A percentile compares a stretch with the other conserved stretches of the same genome.
Conservation (phyloP, 2,888 invertebrate genomes). For the Eristalis intricaria region DNA sequence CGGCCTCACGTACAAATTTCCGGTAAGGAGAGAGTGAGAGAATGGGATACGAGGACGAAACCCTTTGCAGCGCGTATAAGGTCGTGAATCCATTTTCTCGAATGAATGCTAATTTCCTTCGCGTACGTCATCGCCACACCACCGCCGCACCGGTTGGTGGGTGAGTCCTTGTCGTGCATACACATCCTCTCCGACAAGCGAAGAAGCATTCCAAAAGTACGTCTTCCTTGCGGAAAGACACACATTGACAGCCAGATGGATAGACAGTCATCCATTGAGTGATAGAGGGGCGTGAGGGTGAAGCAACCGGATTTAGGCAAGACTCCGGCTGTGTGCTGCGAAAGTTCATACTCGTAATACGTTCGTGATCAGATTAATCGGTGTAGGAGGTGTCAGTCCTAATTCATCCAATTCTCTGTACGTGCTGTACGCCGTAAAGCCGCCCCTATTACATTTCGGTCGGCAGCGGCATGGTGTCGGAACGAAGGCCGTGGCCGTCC, state of each 20-base stretch:
- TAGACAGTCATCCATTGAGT: slow-evolving; percentile 10
- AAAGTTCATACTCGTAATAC: slow-evolving; percentile 51
- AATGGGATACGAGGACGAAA: background rate
- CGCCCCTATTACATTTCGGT: background rate
- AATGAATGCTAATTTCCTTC: slow-evolving; percentile 70
- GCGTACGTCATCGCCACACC: slow-evolving; percentile 51
- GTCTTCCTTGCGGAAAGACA: slow-evolving; percentile 48
- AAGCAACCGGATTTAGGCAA: slow-evolving; percentile 46
- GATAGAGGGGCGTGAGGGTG: background rate
- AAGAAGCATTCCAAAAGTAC: slow-evolving; percentile 44
- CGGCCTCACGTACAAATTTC: background rate
- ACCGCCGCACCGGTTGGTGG: background rate
- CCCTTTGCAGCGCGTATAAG: slow-evolving; percentile 27
- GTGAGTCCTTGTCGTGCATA: background rate
- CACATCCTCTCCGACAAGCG: slow-evolving; percentile 20
- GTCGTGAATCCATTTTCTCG: slow-evolving; percentile 59
- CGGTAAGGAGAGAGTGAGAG: background rate
- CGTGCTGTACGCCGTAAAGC: background rate
- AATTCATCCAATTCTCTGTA: slow-evolving; percentile 62
- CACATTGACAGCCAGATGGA: slow-evolving; percentile 57
- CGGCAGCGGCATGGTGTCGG: background rate
- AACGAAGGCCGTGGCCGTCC: background rate
- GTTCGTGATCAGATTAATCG: slow-evolving; percentile 70
- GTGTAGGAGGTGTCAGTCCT: slow-evolving; percentile 45
- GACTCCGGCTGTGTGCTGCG: slow-evolving; percentile 18